Conservation (phyloP, 2,888 invertebrate species). For the Hydrotaea cyrtoneurina region DNA sequence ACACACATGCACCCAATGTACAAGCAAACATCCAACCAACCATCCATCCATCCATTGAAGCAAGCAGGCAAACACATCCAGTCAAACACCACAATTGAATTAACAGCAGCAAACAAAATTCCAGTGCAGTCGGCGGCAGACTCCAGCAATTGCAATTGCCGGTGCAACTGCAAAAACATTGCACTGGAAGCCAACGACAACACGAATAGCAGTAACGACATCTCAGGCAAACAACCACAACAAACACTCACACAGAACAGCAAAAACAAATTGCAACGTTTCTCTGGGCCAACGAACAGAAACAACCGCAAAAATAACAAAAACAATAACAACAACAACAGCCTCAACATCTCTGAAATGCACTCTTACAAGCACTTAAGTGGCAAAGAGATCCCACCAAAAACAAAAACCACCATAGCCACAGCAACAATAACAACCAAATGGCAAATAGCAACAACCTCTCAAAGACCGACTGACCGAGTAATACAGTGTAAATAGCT, state of each 20-base stretch:
- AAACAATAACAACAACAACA: constrained; percentile 21
- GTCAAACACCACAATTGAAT: constrained; percentile 51
- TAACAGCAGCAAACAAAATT: constrained; percentile 54
- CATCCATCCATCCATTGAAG: not conserved
- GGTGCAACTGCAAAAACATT: constrained; percentile 68
- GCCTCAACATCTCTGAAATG: constrained; percentile 23
- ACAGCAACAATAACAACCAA: constrained; percentile 62
- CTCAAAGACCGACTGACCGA: constrained; percentile 82
- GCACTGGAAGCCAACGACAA: constrained; percentile 41
- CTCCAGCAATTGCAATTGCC: constrained; percentile 71
- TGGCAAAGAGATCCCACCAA: constrained; percentile 39
- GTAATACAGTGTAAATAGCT: constrained; percentile 80
- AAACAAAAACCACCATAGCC: constrained; percentile 47
- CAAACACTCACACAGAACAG: constrained; percentile 45
- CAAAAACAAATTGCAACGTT: constrained; percentile 52
- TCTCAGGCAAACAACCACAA: constrained; percentile 15
- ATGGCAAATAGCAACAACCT: constrained; percentile 80
- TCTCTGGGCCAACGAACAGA: not conserved
- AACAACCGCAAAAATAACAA: constrained; percentile 8
- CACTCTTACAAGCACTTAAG: constrained; percentile 15
- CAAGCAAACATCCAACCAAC: constrained; percentile 51
- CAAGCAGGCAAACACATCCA: constrained; percentile 43
- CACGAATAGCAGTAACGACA: not conserved
- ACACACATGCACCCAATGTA: not conserved
- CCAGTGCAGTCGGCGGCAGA: constrained; percentile 65